Conservation (phyloP, 2,113 vertebrate genomes). For the Phalacrocorax aristotelis region DNA sequence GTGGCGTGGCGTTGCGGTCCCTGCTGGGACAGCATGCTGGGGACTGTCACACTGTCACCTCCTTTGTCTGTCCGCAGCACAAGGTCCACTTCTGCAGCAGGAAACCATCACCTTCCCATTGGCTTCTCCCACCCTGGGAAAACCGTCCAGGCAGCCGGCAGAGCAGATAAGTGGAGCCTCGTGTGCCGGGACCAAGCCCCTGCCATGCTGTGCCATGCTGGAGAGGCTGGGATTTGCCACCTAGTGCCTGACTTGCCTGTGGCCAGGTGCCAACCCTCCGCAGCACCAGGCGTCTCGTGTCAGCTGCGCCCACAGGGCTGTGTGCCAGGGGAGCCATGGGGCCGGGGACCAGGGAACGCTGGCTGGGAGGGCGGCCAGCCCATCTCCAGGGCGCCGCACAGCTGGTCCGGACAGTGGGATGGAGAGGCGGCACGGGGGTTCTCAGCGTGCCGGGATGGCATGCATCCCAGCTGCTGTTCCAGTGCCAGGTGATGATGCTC, state of each 20-base stretch:
- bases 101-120: not conserved
- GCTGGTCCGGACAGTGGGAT: fast-evolving
- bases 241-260: fast-evolving
- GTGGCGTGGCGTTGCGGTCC: fast-evolving
- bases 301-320: not conserved
- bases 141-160: not conserved
- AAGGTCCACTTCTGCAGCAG: not conserved
- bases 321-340: fast-evolving
- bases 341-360: fast-evolving
- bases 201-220: fast-evolving
- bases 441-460: fast-evolving
- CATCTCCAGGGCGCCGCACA: fast-evolving
- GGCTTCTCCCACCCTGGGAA: not conserved
- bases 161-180: not conserved
- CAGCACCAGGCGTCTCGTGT: not conserved
- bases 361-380: not conserved
- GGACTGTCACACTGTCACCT: fast-evolving
- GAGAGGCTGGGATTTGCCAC: not conserved
- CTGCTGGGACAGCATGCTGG: not conserved
- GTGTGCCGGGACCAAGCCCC: fast-evolving
- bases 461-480: not conserved
- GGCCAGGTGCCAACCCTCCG: fast-evolving
- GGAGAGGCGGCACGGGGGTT: fast-evolving
- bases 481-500: fast-evolving
- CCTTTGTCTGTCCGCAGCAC: not conserved